phyloP scores from a whole-genome alignment of 2,113 vertebrate genomes.

The Ceratotherium simum region DNA sequence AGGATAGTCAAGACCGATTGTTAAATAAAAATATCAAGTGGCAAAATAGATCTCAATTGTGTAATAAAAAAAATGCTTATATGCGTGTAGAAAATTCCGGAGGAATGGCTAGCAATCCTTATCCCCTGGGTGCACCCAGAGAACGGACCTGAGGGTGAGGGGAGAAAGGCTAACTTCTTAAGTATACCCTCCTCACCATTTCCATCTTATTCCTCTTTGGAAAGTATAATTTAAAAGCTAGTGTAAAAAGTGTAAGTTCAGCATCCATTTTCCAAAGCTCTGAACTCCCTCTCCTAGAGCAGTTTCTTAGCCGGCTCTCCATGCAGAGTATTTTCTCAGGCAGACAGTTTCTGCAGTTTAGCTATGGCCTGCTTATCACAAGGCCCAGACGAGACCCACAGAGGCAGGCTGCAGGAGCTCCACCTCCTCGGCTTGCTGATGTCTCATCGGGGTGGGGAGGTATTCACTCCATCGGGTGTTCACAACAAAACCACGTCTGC shows the following conservation, averaged over 20 bases:
- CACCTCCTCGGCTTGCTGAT: accelerated
- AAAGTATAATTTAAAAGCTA: background rate
- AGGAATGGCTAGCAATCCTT: background rate
- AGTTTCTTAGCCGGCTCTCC: background rate
- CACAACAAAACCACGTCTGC: too few relatives aligned
- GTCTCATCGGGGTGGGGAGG: accelerated
- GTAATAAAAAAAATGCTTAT: background rate
- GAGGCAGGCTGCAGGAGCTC: accelerated
- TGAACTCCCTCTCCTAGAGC: background rate
- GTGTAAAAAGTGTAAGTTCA: background rate
- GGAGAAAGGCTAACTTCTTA: background rate
- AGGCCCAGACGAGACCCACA: background rate
- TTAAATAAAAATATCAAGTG: background rate
- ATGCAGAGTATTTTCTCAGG: background rate
- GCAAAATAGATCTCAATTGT: background rate
- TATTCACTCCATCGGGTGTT: accelerated
- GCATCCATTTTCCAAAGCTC: background rate
- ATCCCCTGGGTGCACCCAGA: background rate
- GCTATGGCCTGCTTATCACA: background rate
- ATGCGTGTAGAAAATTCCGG: background rate
- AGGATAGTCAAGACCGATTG: too few relatives aligned
- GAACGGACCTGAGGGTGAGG: background rate
- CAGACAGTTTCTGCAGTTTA: background rate
- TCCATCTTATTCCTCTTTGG: background rate
- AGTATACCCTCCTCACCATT: accelerated